Base-by-base conservation (phyloP, 2,797 vertebrate species). In the Anomalospiza imberbis region DNA sequence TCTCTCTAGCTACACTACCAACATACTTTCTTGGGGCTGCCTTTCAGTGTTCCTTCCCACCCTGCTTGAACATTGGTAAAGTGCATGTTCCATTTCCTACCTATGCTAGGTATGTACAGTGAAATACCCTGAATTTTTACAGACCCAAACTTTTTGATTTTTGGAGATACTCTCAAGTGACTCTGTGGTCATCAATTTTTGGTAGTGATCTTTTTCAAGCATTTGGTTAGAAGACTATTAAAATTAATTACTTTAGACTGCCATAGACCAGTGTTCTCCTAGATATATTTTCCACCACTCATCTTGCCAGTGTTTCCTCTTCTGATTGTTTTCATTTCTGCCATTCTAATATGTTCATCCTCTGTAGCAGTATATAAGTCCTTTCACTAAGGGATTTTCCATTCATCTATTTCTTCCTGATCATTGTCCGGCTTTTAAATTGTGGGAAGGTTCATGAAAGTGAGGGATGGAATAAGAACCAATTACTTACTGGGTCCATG, bases 111-210 rank as follows among this genome's bases (percentile, higher is more conserved):
- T 62, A 73, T 0, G 0, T 71, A 58, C 15, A 83, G 47, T 55
- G 42, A 93, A 83, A 71, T 25, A 70, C 12, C 42, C 12, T 31
- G 42, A 67, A 79, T 28, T 61, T 85, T 71, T 26, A 3, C 28
- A 45, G 34, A 53, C 20, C 6, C 28, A 47, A 50, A 5, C 14
- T 40, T 74, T 89, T 95, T 86, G 15, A 17, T 53, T 89, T 91
- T 89, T 85, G 61, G 97, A 97, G 97, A 97, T 98, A 98, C 97
- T 98, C 98, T 98, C 98, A 98, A 98, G 97, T 96, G 97, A 97
- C 96, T 97, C 96, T 91, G 80, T 77, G 31, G 61, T 93, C 89
- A 88, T 93, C 55, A 85, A 44, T 47, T 45, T 84, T 91, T 90
- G 28, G 50, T 40, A 38, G 34, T 9, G 82, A 93, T 85, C 62